Conservation (phyloP, 30 jellyfish, hydroid and myxozoan species). For the Aurelia aurita region DNA sequence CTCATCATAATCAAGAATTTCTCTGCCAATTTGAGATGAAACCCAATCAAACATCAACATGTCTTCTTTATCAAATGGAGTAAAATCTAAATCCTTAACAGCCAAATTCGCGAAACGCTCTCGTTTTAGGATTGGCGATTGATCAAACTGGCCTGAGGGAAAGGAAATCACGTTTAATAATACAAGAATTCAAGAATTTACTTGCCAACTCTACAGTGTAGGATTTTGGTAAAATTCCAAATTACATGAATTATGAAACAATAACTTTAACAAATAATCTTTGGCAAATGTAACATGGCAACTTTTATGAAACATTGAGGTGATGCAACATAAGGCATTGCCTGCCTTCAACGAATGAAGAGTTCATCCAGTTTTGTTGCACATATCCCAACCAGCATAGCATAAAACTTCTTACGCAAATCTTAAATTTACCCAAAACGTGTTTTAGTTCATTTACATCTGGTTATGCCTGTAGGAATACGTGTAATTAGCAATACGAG, state of each 20-base stretch:
- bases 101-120: too few relatives aligned
- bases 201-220: neutral
- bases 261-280: neutral
- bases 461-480: too few relatives aligned
- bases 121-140: neutral
- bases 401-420: too few relatives aligned
- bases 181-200: neutral
- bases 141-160: neutral
- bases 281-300: neutral
- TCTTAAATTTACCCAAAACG: too few relatives aligned
- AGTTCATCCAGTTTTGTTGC: too few relatives aligned
- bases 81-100: constrained; percentile 1
- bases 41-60: constrained; percentile 62
- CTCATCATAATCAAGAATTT: constrained; percentile 27
- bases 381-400: too few relatives aligned
- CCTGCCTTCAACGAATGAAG: too few relatives aligned
- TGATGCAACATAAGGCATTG: too few relatives aligned
- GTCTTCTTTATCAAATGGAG: constrained; percentile 61
- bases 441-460: too few relatives aligned
- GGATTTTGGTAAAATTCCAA: constrained; percentile 13
- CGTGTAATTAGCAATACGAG: too few relatives aligned
- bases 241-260: neutral
- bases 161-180: too few relatives aligned
- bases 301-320: too few relatives aligned
- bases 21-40: constrained; percentile 30